Base-by-base conservation (phyloP, 2,888 invertebrate species). In the Pyrochroa serraticornis region DNA sequence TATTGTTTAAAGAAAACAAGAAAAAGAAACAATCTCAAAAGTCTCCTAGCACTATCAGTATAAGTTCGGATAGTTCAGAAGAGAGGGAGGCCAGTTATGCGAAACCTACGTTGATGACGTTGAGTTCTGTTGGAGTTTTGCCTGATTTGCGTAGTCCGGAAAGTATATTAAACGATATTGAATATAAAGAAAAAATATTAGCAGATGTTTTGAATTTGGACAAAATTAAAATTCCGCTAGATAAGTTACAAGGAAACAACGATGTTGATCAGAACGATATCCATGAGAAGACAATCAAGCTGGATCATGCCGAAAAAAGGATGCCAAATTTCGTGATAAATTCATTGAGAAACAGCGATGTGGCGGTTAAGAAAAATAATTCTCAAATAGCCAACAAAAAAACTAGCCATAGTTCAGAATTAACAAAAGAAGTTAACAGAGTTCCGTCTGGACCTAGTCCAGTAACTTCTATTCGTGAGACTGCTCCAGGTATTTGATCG, bases 161-260 rank as follows among this genome's bases (percentile, higher is more conserved):
- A 62, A 83, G 85, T 0, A 84, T 92, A 45, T 84, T 87, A 65
- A 85, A 86, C 65, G 87, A 91, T 64, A 88, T 92, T 36, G 87
- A 87, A 73, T 83, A 85, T 62, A 92, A 92, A 74, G 91, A 92
- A 68, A 89, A 87, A 74, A 83, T 87, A 12, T 77, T 90, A 8
- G 88, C 88, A 0, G 86, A 87, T 70, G 82, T 88, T 73, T 78
- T 90, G 31, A 85, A 86, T 72, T 81, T 89, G 39, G 87, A 87
- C 65, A 74, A 72, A 57, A 65, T 77, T 10, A 74, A 73, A 62
- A 65, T 73, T 8, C 53, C 63, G 41, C 31, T 62, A 22, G 65
- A 65, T 34, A 49, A 64, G 45, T 43, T 67, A 33, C 48, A 62
- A 48, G 52, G 49, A 48, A 42, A 33, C 39, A 34, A 14, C 14